Percentiles rank a stretch among this genome's conserved stretches.
Evolutionary conservation across 2,113 vertebrate species (phyloP).

Genomic region (Nycticorax nycticorax): DNA sequence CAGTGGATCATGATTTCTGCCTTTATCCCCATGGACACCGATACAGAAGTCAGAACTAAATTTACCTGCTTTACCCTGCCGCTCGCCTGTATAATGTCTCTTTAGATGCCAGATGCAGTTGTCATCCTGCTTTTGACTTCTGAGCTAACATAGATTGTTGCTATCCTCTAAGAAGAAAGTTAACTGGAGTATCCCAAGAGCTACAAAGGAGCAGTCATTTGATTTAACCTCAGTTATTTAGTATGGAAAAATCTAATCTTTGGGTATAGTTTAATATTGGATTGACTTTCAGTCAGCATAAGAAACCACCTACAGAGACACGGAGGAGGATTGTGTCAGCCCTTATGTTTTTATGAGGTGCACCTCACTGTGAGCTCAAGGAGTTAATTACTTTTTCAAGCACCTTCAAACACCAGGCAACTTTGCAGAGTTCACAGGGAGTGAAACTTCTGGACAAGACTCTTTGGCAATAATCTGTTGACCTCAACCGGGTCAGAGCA

Average conservation of each 20-base stretch:
- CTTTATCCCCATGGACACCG: not conserved
- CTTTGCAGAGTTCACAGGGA: not conserved
- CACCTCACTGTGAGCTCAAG: not conserved
- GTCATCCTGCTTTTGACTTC: not conserved
- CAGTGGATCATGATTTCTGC: not conserved
- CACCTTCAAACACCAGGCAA: not conserved
- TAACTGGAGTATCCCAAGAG: not conserved
- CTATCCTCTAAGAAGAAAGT: not conserved
- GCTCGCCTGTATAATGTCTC: not conserved
- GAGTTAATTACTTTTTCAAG: not conserved
- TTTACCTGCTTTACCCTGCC: not conserved
- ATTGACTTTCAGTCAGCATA: not conserved
- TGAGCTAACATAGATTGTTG: not conserved
- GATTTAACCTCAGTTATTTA: slow-evolving; percentile 4
- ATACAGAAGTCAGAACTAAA: not conserved
- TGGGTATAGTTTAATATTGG: not conserved
- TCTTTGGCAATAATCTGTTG: not conserved
- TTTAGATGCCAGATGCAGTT: not conserved
- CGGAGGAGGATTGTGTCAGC: not conserved
- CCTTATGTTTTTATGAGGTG: not conserved
- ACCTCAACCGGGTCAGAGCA: not conserved
- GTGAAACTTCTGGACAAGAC: not conserved
- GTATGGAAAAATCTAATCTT: not conserved
- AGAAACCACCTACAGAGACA: not conserved
- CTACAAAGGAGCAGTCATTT: not conserved